phyloP scores from a whole-genome alignment of 2,113 vertebrate genomes.

The Chionodraco myersi region DNA sequence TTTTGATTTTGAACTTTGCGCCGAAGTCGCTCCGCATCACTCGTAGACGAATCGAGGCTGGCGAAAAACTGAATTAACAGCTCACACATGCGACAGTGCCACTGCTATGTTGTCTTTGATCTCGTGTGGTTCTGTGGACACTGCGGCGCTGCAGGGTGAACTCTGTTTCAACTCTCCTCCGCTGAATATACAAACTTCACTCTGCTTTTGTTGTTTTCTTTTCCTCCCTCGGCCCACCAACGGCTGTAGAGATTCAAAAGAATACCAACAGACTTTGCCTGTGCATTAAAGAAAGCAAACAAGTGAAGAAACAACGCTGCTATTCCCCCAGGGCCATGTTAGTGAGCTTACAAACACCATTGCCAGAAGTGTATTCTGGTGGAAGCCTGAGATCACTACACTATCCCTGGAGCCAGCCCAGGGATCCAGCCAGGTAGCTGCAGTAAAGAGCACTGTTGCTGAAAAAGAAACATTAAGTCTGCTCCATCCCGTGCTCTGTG shows the following conservation, averaged over 20 bases:
- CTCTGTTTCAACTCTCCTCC: constrained; percentile 75
- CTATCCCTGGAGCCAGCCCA: constrained; percentile 77
- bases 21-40: constrained; percentile 27
- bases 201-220: constrained; percentile 67
- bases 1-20: constrained; percentile 48
- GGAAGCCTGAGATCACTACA: constrained; percentile 82
- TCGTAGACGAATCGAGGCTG: constrained; percentile 40
- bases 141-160: constrained; percentile 54
- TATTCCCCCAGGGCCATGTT: constrained; percentile 80
- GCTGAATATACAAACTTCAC: constrained; percentile 60
- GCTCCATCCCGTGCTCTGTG: constrained; percentile 41
- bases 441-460: constrained; percentile 67
- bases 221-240: constrained; percentile 65
- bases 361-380: constrained; percentile 81
- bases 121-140: constrained; percentile 54
- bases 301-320: constrained; percentile 70
- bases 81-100: constrained; percentile 34
- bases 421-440: constrained; percentile 62
- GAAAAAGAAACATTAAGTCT: constrained; percentile 75
- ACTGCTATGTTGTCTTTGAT: constrained; percentile 61
- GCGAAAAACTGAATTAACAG: constrained; percentile 48
- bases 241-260: constrained; percentile 78
- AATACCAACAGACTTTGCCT: constrained; percentile 76
- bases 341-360: constrained; percentile 80
- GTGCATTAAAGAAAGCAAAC: constrained; percentile 79